Conservation (phyloP, 2,797 vertebrate species). For the Pangasius sanitwongsei region DNA sequence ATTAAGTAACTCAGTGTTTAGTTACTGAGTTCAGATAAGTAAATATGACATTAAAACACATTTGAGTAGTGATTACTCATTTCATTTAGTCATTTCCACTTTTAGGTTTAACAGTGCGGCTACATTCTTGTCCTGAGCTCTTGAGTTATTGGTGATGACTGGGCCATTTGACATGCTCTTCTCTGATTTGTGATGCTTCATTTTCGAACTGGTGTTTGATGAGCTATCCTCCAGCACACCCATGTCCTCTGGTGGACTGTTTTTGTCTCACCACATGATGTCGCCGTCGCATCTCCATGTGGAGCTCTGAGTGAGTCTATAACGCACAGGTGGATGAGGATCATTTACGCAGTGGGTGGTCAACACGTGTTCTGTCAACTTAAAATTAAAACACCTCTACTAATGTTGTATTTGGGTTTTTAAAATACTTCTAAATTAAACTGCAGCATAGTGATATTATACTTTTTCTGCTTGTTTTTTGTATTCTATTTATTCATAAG, state of each 20-base stretch:
- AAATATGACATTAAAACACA: not conserved
- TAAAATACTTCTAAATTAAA: not conserved
- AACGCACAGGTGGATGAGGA: not conserved
- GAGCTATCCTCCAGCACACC: not conserved
- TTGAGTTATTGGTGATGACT: not conserved
- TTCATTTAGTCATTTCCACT: not conserved
- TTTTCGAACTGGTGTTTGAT: not conserved
- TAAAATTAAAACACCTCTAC: not conserved
- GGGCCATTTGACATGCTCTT: not conserved
- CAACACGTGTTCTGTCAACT: not conserved
- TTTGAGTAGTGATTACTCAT: not conserved
- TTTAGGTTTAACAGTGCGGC: not conserved
- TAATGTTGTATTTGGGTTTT: not conserved
- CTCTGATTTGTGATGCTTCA: not conserved
- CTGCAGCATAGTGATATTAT: not conserved
- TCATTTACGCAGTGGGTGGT: not conserved
- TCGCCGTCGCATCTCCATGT: slow-evolving; percentile 5
- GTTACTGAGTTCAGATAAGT: not conserved
- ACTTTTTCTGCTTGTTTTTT: not conserved
- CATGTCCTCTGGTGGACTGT: not conserved
- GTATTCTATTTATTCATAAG: not conserved
- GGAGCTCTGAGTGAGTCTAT: not conserved
- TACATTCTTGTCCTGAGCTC: not conserved
- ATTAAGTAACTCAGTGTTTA: not conserved
- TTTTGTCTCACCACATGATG: slow-evolving; percentile 17